Conservation (phyloP, 2,888 invertebrate species). For the Hipparchia semele region DNA sequence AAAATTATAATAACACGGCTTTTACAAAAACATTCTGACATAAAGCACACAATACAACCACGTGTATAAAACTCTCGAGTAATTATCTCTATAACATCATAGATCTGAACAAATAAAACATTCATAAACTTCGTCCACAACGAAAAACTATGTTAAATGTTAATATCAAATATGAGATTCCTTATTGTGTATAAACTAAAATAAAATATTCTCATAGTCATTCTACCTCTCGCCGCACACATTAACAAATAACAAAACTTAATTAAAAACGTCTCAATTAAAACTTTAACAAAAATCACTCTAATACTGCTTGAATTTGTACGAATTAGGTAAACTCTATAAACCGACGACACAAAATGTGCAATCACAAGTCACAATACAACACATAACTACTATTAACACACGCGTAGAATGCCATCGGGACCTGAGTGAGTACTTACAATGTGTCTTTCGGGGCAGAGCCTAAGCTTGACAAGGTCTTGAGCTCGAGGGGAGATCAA, state of each 20-base stretch:
- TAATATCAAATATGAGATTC: constrained; percentile 37
- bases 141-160: constrained; percentile 31
- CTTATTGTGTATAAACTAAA: constrained; percentile 28
- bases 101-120: constrained; percentile 30
- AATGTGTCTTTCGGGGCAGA: no score
- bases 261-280: constrained; percentile 77
- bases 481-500: no score
- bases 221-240: constrained; percentile 51
- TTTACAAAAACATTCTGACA: not conserved
- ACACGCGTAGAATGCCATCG: not conserved
- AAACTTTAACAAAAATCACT: constrained; percentile 83
- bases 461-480: no score
- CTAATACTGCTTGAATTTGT: constrained; percentile 82
- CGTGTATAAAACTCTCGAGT: not conserved
- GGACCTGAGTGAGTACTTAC: not conserved
- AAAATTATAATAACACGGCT: not conserved
- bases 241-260: constrained; percentile 81
- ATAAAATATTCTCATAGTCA: constrained; percentile 34
- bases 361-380: constrained; percentile 67
- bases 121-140: constrained; percentile 33
- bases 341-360: constrained; percentile 59
- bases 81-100: constrained; percentile 23
- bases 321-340: constrained; percentile 77
- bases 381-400: constrained; percentile 37
- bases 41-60: not conserved